Base-by-base conservation (phyloP, 2,888 invertebrate species). In the Drosophila leonis region DNA sequence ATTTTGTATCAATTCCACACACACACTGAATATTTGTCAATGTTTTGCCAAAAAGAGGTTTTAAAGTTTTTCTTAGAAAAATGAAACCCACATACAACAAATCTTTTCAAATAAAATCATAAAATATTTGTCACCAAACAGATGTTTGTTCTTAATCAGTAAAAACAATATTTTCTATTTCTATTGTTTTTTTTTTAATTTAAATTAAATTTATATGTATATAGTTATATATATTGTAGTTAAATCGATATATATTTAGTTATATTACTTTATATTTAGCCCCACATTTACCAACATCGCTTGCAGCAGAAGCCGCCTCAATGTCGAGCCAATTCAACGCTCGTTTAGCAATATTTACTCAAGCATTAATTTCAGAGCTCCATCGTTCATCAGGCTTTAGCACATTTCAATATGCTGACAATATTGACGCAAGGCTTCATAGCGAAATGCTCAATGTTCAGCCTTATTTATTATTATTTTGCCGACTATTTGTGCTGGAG, bases 341-440 rank as follows among this genome's bases (percentile, higher is more conserved):
- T 42, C 29, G 24, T 24, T 51, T 52, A 42, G 1, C 51, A 52
- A 52, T 70, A 55, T 42, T 62, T 69, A 39, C 27, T 27, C 42
- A 59, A 33, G 20, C 51, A 62, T 24, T 33, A 44, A 65, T 62
- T 37, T 52, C 31, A 52, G 56, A 9, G 54, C 18, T 49, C 1
- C 18, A 10, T 20, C 44, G 10, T 42, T 31, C 15, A 37, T 18
- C 33, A 27, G 18, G 44, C 55, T 61, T 66, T 54, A 41, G 37
- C 35, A 42, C 35, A 54, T 59, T 65, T 62, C 61, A 65, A 75
- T 52, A 27, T 44, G 49, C 66, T 49, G 24, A 48, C 61, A 65
- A 72, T 75, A 65, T 76, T 76, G 76, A 68, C 60, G 55, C 65
- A 68, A 72, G 72, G 37, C 66, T 61, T 39, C 41, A 39, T 29